phyloP scores from a whole-genome alignment of 1,140 invertebrate genomes.

The Calycopis cecrops region DNA sequence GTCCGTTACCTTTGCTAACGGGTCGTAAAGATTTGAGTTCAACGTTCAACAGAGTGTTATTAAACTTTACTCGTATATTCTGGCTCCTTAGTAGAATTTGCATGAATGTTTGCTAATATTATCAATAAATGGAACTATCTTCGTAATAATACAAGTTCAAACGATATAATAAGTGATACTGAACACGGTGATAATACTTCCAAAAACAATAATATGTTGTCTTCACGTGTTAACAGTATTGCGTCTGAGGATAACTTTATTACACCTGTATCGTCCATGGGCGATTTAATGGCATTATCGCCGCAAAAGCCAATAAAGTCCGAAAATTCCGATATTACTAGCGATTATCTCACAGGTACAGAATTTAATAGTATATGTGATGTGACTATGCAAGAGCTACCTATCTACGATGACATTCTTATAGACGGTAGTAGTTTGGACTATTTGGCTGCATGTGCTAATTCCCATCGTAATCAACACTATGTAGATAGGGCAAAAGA shows the following conservation, averaged over 20 bases:
- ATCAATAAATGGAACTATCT: constrained; percentile 22
- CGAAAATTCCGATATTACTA: constrained; percentile 39
- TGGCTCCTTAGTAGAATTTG: background rate
- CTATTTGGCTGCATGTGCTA: constrained; percentile 54
- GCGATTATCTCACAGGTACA: constrained; percentile 52
- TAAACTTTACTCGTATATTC: background rate
- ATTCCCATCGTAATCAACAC: constrained; percentile 45
- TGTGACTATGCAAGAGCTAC: constrained; percentile 60
- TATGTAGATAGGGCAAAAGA: constrained; percentile 69
- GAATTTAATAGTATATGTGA: constrained; percentile 60
- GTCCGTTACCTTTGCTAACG: constrained; percentile 21
- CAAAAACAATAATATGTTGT: constrained; percentile 36
- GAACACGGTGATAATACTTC: constrained; percentile 17
- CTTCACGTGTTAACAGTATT: constrained; percentile 31
- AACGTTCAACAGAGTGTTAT: background rate
- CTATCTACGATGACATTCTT: constrained; percentile 46
- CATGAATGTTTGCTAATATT: constrained; percentile 38
- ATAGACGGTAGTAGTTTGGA: constrained; percentile 57
- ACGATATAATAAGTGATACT: constrained; percentile 25
- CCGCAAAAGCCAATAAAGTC: constrained; percentile 34
- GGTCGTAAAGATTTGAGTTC: constrained; percentile 10
- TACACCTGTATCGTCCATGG: constrained; percentile 50
- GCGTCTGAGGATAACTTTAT: constrained; percentile 48
- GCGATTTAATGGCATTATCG: constrained; percentile 55
- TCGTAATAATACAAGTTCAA: constrained; percentile 30